Evolutionary conservation across 2,888 invertebrate genomes (phyloP), one percentile per base, ranked within the genome.

Genomic region (Lysandra bellargus): DNA sequence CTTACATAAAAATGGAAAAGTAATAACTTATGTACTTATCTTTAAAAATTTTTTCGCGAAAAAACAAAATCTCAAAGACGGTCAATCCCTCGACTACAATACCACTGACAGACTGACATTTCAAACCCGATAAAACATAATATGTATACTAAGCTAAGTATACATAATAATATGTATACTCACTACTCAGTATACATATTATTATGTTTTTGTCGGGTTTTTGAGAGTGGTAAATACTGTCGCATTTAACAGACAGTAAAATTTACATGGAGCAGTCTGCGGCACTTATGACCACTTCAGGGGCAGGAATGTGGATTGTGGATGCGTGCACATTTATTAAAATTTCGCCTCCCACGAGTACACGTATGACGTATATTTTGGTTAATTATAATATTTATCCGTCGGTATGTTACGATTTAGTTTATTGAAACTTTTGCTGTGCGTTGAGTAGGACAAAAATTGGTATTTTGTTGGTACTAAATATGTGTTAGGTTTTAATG

Each of bases 221-320:
- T 57, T 0, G 17, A 17, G 4, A 57, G 57, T 17, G 17, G 53
- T 53, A 61, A 61, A 61, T 74, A 49, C 23, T 74, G 74, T 74
- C 49, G 49, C 49, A 74, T 74, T 44, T 74, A 75, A 30, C 74
- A 23, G 74, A 40, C 44, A 44, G 74, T 30, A n/a, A 75, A 75
- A 75, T 75, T 75, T 49, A 75, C 74, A 75, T 49, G 23, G n/a
- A n/a, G 74, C 40, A 40, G 74, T 37, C 37, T 40, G 74, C 74
- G n/a, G 40, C 74, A 75, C 74, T 75, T 12, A 44, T 23, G 74
- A 44, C n/a, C 74, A 75, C 44, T 75, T 40, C 74, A 49, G n/a
- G 44, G 23, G 23, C 49, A 74, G 74, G 12, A 74, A 74, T 49
- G 49, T 44, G 74, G 74, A n/a, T 75, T 49, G 49, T 44, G 74